Conservation (phyloP, 2,113 vertebrate species). For the Epinephelus cyanopodus region DNA sequence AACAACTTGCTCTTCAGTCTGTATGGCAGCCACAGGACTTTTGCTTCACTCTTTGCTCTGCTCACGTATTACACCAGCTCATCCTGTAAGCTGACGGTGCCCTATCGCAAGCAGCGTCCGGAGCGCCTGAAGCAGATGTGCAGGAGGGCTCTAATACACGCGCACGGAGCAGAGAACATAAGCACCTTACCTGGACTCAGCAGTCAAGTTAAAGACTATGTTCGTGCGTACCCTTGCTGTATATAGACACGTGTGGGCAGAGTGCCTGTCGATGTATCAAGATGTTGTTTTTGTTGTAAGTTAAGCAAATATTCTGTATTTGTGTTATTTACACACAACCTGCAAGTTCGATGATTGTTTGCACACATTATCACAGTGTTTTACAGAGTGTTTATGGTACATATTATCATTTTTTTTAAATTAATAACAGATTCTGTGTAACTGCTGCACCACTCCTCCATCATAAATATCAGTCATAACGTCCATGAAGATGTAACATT, state of each 20-base stretch:
- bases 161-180: slow-evolving; percentile 87
- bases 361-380: neutral
- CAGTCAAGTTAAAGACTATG: slow-evolving; percentile 86
- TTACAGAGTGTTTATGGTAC: neutral
- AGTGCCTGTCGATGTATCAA: neutral
- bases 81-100: slow-evolving; percentile 88
- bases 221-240: slow-evolving; percentile 88
- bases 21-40: slow-evolving; percentile 91
- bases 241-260: slow-evolving; percentile 73
- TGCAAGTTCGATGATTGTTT: neutral
- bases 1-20: slow-evolving; percentile 89
- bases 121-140: slow-evolving; percentile 92
- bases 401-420: neutral
- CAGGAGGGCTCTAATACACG: slow-evolving; percentile 87
- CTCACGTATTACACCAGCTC: slow-evolving; percentile 91
- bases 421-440: neutral
- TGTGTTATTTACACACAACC: neutral
- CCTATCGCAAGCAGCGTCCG: slow-evolving; percentile 88
- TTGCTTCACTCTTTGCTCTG: slow-evolving; percentile 91
- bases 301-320: neutral
- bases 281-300: neutral
- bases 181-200: slow-evolving; percentile 84
- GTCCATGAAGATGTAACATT: neutral
- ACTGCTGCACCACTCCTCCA: neutral
- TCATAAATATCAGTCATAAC: neutral